A percentile compares a stretch with the other conserved stretches of the same genome.
phyloP scores from a whole-genome alignment of 2,888 invertebrate species.

The Xanthorhoe spadicearia region DNA sequence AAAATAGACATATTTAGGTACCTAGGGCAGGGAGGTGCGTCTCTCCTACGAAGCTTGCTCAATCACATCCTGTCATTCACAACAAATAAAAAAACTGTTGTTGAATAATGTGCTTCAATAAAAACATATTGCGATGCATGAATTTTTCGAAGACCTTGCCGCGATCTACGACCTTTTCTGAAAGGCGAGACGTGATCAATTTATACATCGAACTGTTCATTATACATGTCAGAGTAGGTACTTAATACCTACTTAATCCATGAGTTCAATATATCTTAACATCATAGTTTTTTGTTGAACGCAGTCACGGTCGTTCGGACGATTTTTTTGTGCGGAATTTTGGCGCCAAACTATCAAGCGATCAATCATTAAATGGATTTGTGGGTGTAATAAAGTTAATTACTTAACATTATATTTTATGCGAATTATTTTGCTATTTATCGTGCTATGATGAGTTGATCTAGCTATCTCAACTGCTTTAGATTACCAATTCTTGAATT shows the following conservation, averaged over 20 bases:
- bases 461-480: conserved; percentile 7
- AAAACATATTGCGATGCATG: conserved; percentile 43
- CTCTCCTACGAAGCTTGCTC: conserved; percentile 82
- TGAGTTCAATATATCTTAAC: conserved; percentile 48
- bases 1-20: no score
- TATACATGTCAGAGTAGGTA: conserved; percentile 34
- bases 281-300: conserved; percentile 57
- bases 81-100: conserved; percentile 55
- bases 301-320: conserved; percentile 79
- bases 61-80: conserved; percentile 18
- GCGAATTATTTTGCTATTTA: conserved; percentile 39
- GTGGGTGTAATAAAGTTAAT: conserved; percentile 6
- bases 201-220: conserved; percentile 38
- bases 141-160: conserved; percentile 51
- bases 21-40: no score
- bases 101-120: conserved; percentile 42
- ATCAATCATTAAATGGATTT: conserved; percentile 55
- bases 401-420: conserved; percentile 36
- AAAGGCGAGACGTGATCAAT: conserved; percentile 49
- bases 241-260: conserved; percentile 30
- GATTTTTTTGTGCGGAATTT: conserved; percentile 78
- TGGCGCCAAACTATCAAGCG: conserved; percentile 74
- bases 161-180: conserved; percentile 51
- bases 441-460: conserved; percentile 52
- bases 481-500: conserved; percentile 58